Conservation (phyloP, 2,113 vertebrate genomes). For the Triplophysa tibetana region DNA sequence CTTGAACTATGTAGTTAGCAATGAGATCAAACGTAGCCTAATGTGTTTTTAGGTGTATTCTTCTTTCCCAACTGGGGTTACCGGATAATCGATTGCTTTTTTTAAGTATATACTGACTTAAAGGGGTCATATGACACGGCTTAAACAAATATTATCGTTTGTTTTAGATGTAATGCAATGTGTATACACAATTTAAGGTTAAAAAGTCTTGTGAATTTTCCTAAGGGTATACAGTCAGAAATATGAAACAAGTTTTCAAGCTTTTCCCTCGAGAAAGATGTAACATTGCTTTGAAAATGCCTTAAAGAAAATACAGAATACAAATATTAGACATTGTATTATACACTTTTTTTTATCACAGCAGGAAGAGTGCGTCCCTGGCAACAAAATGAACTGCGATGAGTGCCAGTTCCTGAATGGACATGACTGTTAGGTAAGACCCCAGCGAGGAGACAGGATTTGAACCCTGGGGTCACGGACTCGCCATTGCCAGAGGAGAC, state of each 20-base stretch:
- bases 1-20: too few species aligned
- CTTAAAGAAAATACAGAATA: background rate
- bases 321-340: constrained; percentile 27
- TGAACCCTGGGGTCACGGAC: constrained; percentile 71
- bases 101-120: too few species aligned
- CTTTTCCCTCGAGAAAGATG: background rate
- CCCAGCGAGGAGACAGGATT: constrained; percentile 66
- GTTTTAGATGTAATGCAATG: too few species aligned
- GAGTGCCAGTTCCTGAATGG: constrained; percentile 60
- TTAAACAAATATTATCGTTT: too few species aligned
- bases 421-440: constrained; percentile 50
- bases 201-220: too few species aligned
- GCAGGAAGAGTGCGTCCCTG: constrained; percentile 61
- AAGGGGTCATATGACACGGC: too few species aligned
- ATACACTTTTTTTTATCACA: constrained; percentile 49
- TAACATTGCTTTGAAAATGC: constrained; percentile 3
- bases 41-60: too few species aligned
- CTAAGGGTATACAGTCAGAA: background rate
- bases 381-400: constrained; percentile 58
- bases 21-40: too few species aligned
- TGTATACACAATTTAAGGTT: too few species aligned
- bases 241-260: background rate
- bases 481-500: constrained; percentile 75
- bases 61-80: too few species aligned
- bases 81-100: too few species aligned